Evolutionary conservation across 53 echinoderm and acorn worm species (phyloP).

Genomic region (Arbacia lixula): DNA sequence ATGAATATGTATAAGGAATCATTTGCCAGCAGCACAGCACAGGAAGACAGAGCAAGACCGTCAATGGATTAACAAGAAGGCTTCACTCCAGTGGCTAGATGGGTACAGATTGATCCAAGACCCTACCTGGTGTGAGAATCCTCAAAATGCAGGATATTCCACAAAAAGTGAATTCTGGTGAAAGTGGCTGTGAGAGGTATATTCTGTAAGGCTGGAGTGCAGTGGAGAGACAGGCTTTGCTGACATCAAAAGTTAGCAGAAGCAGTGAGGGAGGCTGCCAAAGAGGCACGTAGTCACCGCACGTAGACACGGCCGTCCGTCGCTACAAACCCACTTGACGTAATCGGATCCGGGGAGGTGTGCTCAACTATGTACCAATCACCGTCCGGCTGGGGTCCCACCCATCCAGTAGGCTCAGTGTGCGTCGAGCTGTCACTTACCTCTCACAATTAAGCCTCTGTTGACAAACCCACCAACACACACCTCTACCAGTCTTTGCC

Average conservation of each 20-base stretch:
- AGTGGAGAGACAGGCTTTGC: too few relatives aligned
- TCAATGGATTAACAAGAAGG: too few relatives aligned
- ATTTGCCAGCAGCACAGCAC: too few relatives aligned
- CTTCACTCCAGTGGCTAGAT: too few relatives aligned
- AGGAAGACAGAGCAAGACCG: too few relatives aligned
- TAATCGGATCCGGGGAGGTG: slow-evolving; percentile 32
- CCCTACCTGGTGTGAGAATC: slow-evolving; percentile 41
- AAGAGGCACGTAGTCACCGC: background rate
- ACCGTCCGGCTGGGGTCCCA: slow-evolving; percentile 2
- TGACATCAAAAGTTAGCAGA: background rate
- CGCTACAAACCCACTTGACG: slow-evolving; percentile 7
- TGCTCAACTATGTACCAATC: slow-evolving; percentile 24
- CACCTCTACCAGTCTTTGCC: slow-evolving; percentile 21
- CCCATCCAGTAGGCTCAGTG: background rate
- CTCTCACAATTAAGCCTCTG: slow-evolving; percentile 37
- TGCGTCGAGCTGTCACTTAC: background rate
- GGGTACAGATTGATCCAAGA: too few relatives aligned
- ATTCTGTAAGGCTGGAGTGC: too few relatives aligned
- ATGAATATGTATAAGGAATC: too few relatives aligned
- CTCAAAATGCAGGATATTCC: slow-evolving; percentile 33
- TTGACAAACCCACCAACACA: slow-evolving; percentile 34
- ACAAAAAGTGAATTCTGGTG: background rate
- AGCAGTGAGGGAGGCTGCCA: background rate
- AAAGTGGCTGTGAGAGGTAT: slow-evolving; percentile 33
- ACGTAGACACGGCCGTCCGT: too few relatives aligned